Base-by-base conservation (phyloP, 2,797 vertebrate genomes). In the Sorex maritimensis region DNA sequence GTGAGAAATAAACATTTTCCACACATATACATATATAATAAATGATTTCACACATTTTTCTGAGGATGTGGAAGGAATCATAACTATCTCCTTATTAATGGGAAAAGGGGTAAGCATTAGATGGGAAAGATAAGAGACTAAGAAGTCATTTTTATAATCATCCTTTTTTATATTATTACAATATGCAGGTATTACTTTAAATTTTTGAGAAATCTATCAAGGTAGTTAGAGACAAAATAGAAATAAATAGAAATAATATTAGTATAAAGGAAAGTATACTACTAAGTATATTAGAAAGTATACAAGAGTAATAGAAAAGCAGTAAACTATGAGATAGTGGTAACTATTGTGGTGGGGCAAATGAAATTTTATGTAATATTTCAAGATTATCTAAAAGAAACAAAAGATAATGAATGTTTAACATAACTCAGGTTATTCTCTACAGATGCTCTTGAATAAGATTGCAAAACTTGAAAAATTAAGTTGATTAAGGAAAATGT, bases 271-370 rank as follows among this genome's bases (percentile, higher is more conserved):
- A 81, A 63, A 81, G 34, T 34, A 34, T 34, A 34, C 34, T 34
- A 34, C 34, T 34, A 34, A 34, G 34, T 34, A 34, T 34, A 34
- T 34, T 34, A 34, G 34, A 34, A 34, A 34, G 34, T 34, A 34
- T 73, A 83, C 38, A 78, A 34, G 5, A 88, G 46, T 58, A 82
- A 30, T 38, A 91, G 67, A 68, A 49, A 81, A 91, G 79, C 24
- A 82, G 34, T 44, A 82, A 63, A 55, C n/a, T 30, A 61, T 17
- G 77, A 24, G 4, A 41, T 49, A 81, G 28, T 24, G 26, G 11
- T 63, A 85, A 84, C 49, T 81, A 0, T 19, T 65, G 28, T 6
- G 9, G 23, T 63, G 14, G 79, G 13, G 26, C 9, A 21, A 30
- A 34, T 68, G 5, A 63, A 86, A 69, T 63, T 65, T 23, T 34